Conservation (phyloP, 2,113 vertebrate genomes). For the Vidua chalybeata region DNA sequence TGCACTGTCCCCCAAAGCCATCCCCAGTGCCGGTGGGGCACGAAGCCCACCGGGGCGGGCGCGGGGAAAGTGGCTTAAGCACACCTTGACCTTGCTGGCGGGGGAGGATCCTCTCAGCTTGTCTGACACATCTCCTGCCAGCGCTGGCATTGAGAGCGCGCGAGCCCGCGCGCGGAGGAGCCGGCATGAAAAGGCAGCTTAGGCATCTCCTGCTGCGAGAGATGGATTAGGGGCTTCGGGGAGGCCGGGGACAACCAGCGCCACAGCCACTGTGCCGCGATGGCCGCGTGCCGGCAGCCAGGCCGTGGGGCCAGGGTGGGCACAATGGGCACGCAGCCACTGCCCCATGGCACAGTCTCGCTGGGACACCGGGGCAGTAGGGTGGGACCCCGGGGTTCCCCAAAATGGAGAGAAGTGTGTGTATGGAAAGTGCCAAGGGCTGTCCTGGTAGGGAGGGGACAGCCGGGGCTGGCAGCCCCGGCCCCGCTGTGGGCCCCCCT, state of each 20-base stretch:
- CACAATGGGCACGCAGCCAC: rapidly evolving
- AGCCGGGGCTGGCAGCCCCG: neutral
- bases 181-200: slow-evolving; percentile 76
- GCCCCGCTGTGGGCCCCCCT: neutral
- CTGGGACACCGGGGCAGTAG: neutral
- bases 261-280: neutral
- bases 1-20: rapidly evolving
- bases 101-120: slow-evolving; percentile 69
- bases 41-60: neutral
- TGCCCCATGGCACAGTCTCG: rapidly evolving
- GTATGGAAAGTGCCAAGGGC: rapidly evolving
- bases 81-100: slow-evolving; percentile 70
- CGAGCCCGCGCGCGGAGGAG: slow-evolving; percentile 57
- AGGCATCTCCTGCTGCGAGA: slow-evolving; percentile 77
- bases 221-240: slow-evolving; percentile 76
- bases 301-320: rapidly evolving
- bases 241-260: slow-evolving; percentile 32
- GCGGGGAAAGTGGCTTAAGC: slow-evolving; percentile 33
- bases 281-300: neutral
- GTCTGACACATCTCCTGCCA: slow-evolving; percentile 76
- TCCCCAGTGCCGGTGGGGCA: rapidly evolving
- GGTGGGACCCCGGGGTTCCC: neutral
- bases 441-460: neutral
- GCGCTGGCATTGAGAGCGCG: slow-evolving; percentile 70
- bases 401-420: rapidly evolving